phyloP scores from a whole-genome alignment of 2,888 invertebrate genomes.

The Coecobrya sp. region DNA sequence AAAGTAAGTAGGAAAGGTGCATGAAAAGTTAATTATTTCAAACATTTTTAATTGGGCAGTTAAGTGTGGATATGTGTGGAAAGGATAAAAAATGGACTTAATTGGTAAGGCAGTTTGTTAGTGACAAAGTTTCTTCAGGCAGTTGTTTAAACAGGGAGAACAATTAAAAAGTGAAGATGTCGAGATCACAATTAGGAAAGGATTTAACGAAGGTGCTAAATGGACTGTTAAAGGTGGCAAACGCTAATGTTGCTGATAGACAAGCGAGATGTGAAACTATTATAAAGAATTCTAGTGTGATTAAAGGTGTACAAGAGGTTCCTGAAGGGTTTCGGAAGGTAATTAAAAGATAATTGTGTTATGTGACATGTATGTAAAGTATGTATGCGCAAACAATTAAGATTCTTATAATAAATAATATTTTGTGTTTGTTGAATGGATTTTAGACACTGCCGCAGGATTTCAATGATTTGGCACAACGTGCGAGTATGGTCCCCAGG shows the following conservation, averaged over 20 bases:
- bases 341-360: no score
- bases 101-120: no score
- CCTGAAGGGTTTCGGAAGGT: constrained; percentile 76
- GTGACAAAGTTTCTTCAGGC: no score
- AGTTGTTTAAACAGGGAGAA: no score
- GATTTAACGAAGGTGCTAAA: constrained; percentile 84
- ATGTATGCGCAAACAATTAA: no score
- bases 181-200: constrained; percentile 81
- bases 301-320: constrained; percentile 69
- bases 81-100: no score
- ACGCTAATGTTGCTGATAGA: constrained; percentile 75
- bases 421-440: neutral
- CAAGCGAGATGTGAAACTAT: constrained; percentile 81
- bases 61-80: no score
- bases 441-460: constrained; percentile 80
- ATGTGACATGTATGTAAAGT: no score
- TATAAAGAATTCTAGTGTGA: constrained; percentile 83
- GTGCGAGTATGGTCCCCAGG: constrained; percentile 91
- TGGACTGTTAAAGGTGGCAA: constrained; percentile 84
- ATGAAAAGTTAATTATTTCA: no score
- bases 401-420: neutral
- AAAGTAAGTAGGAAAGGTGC: no score
- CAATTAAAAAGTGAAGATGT: no score
- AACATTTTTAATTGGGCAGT: no score
- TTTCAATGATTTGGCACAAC: constrained; percentile 88